Percentiles rank a stretch among this genome's conserved stretches.
phyloP scores from a whole-genome alignment of 2,797 vertebrate species.

The Philypnodon macrostomus region DNA sequence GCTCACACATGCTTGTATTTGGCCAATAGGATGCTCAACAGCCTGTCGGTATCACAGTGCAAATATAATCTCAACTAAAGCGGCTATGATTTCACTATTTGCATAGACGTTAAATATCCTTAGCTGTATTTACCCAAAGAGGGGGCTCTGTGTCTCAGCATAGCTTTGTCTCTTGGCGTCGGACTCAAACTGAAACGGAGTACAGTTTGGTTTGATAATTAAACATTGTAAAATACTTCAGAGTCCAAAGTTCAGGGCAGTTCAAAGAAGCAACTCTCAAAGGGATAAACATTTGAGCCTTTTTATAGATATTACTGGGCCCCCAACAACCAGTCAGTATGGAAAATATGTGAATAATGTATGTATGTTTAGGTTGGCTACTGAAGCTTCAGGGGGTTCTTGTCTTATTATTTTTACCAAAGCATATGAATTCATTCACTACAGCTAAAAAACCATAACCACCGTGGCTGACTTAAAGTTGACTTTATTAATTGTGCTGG shows the following conservation, averaged over 20 bases:
- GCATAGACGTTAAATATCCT: conserved; percentile 2
- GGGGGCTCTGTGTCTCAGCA: background rate
- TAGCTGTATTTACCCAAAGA: background rate
- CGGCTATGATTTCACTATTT: conserved; percentile 9
- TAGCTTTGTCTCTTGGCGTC: background rate
- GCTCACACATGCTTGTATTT: conserved; percentile 2
- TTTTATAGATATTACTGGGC: background rate
- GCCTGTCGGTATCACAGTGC: conserved; percentile 7
- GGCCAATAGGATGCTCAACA: conserved; percentile 10
- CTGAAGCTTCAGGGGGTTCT: too few species aligned
- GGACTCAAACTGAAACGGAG: conserved; percentile 8
- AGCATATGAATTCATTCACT: background rate
- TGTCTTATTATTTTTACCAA: too few species aligned
- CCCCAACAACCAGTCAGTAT: background rate
- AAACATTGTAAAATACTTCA: conserved; percentile 34
- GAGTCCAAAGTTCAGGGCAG: conserved; percentile 41
- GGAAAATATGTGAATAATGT: background rate
- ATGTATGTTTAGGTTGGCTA: background rate
- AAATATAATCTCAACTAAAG: conserved; percentile 1
- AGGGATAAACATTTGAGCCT: conserved; percentile 40
- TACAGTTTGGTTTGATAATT: conserved; percentile 50
- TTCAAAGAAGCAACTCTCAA: conserved; percentile 7
- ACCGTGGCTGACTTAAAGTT: too few species aligned
- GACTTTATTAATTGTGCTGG: too few species aligned
- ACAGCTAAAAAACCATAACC: too few species aligned